These are phyloP conservation scores for Mamestra brassicae DNA, from an alignment of 2,888 invertebrate genomes.

Conservation along the genomic window DNA sequence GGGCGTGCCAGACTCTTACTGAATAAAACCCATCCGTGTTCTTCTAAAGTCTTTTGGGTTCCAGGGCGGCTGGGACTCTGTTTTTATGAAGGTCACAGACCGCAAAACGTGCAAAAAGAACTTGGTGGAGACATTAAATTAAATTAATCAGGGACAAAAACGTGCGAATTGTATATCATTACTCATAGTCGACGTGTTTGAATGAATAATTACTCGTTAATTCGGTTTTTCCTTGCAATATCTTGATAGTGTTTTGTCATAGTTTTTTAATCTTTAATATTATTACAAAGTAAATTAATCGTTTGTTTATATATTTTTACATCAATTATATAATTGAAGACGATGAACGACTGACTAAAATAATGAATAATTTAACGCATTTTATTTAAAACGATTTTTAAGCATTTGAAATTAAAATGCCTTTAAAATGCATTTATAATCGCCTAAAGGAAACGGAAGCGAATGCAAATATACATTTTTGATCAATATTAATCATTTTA, in stretches of 20 bases:
- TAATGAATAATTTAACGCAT: background rate
- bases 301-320: no score
- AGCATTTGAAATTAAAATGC: background rate
- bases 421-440: background rate
- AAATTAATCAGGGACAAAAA: slow-evolving; percentile 3
- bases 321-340: no score
- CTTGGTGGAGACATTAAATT: slow-evolving; percentile 6
- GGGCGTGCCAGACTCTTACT: no score
- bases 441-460: background rate
- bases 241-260: background rate
- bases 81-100: background rate
- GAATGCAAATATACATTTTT: slow-evolving; percentile 1
- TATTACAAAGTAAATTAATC: no score
- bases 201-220: background rate
- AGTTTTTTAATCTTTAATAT: background rate
- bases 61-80: no score
- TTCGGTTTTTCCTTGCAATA: background rate
- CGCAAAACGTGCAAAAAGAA: background rate
- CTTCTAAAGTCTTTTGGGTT: no score
- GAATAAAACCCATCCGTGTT: no score
- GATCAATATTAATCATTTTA: background rate
- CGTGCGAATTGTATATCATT: background rate
- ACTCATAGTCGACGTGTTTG: background rate
- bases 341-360: background rate
- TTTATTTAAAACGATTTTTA: background rate